A percentile compares a stretch with the other conserved stretches of the same genome.
Conservation (phyloP, 2,797 vertebrate species). For the Enteromius trimaculatus region DNA sequence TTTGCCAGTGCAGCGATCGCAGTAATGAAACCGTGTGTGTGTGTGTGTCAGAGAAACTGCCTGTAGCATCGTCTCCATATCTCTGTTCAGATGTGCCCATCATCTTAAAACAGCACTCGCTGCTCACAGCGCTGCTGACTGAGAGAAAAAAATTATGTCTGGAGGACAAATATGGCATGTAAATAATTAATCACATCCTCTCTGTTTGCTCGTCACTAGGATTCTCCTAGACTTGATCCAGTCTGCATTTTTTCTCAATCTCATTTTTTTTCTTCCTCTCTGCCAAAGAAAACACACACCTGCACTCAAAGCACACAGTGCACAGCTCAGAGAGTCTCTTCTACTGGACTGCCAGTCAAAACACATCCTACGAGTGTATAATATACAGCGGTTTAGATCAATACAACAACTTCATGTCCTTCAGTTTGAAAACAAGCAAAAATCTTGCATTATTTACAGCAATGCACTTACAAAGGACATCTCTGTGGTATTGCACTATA, state of each 20-base stretch:
- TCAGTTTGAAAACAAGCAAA: slow-evolving; percentile 3
- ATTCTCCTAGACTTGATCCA: slow-evolving; percentile 36
- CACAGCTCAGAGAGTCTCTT: slow-evolving; percentile 13
- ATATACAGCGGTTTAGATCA: not conserved
- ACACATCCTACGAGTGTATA: not conserved
- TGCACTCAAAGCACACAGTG: slow-evolving; percentile 39
- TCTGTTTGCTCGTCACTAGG: slow-evolving; percentile 58
- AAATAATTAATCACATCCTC: slow-evolving; percentile 75
- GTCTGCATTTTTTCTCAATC: slow-evolving; percentile 49
- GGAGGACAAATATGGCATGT: slow-evolving; percentile 69
- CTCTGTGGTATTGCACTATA: not conserved
- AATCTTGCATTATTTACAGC: slow-evolving; percentile 17
- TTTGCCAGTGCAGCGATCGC: not conserved
- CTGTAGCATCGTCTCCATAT: slow-evolving; percentile 44
- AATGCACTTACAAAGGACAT: slow-evolving; percentile 1
- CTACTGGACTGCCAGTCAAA: not conserved
- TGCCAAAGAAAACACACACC: slow-evolving; percentile 30
- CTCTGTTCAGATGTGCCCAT: slow-evolving; percentile 51
- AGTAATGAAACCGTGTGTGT: not conserved
- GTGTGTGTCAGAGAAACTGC: slow-evolving; percentile 33
- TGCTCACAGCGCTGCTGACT: slow-evolving; percentile 39
- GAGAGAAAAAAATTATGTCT: slow-evolving; percentile 69
- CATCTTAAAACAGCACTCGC: slow-evolving; percentile 48
- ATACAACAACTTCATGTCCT: not conserved
- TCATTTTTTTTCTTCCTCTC: slow-evolving; percentile 45